Percentiles rank a stretch among this genome's conserved stretches.
These are phyloP conservation scores for Tetraneura akinire DNA, from an alignment of 1,140 invertebrate genomes.

Conservation along the genomic window DNA sequence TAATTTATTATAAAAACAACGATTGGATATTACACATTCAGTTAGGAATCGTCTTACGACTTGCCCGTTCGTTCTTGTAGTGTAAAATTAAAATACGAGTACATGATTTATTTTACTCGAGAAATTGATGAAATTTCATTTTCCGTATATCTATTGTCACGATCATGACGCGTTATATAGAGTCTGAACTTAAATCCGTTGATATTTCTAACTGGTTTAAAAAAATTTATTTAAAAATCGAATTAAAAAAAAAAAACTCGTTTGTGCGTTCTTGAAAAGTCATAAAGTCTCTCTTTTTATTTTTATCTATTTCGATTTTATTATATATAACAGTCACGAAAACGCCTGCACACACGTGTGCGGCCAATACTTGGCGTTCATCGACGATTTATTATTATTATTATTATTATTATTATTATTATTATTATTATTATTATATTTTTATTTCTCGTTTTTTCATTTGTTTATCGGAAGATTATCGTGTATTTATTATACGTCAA, in stretches of 20 bases:
- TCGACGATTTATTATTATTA: too few species aligned
- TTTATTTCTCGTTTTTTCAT: too few species aligned
- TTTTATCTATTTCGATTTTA: neutral
- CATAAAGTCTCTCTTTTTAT: neutral
- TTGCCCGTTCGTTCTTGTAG: too few species aligned
- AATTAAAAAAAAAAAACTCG: slow-evolving; percentile 25
- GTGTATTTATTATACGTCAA: too few species aligned
- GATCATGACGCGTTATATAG: too few species aligned
- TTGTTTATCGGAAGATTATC: too few species aligned
- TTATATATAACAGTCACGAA: neutral
- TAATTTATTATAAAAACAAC: too few species aligned
- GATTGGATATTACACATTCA: neutral
- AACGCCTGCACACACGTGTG: neutral
- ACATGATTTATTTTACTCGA: neutral
- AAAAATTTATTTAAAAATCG: slow-evolving; percentile 1
- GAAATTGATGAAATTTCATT: neutral
- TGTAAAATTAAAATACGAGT: neutral
- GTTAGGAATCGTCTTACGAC: slow-evolving; percentile 3
- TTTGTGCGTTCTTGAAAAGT: slow-evolving; percentile 13
- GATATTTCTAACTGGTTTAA: slow-evolving; percentile 23
- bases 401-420: too few species aligned
- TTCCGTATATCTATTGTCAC: slow-evolving; percentile 4
- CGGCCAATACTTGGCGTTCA: neutral
- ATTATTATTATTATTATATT: too few species aligned
- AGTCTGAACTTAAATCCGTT: neutral